phyloP scores from a whole-genome alignment of 2,888 invertebrate genomes.

The Harpagoxenus sublaevis region DNA sequence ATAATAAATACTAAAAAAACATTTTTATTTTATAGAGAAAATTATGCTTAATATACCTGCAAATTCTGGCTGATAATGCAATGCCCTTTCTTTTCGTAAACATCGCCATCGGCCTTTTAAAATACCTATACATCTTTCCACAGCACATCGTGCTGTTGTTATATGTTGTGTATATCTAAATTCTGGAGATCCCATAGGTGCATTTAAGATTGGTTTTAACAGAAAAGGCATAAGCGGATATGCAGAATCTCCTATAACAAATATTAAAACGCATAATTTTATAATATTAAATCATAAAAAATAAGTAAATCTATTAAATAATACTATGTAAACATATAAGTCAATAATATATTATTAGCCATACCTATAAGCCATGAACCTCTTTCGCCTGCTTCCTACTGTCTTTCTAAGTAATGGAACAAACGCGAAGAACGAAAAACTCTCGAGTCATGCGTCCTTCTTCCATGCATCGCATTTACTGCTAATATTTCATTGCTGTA shows the following conservation, averaged over 20 bases:
- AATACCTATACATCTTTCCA: slow-evolving; percentile 18
- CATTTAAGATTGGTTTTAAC: neutral
- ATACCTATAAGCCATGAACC: slow-evolving; percentile 20
- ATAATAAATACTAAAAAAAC: neutral
- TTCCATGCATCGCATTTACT: slow-evolving; percentile 11
- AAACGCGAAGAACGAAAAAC: slow-evolving; percentile 17
- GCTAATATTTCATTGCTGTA: slow-evolving; percentile 21
- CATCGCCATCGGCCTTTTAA: slow-evolving; percentile 29
- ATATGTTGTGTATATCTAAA: neutral
- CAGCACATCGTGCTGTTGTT: neutral
- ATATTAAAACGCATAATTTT: neutral
- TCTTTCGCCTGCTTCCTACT: neutral
- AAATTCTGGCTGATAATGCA: slow-evolving; percentile 28
- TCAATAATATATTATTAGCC: neutral
- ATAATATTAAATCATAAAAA: neutral
- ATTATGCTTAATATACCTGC: slow-evolving; percentile 20
- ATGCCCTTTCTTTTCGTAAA: slow-evolving; percentile 23
- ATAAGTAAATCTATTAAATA: neutral
- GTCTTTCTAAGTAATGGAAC: slow-evolving; percentile 11
- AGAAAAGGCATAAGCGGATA: slow-evolving; percentile 26
- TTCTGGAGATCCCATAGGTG: neutral
- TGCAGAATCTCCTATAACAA: slow-evolving; percentile 20
- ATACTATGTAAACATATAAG: neutral
- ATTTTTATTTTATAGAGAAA: neutral
- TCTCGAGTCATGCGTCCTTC: slow-evolving; percentile 11